phyloP scores from a whole-genome alignment of 2,888 invertebrate genomes.

The Caenorhabditis plicata region DNA sequence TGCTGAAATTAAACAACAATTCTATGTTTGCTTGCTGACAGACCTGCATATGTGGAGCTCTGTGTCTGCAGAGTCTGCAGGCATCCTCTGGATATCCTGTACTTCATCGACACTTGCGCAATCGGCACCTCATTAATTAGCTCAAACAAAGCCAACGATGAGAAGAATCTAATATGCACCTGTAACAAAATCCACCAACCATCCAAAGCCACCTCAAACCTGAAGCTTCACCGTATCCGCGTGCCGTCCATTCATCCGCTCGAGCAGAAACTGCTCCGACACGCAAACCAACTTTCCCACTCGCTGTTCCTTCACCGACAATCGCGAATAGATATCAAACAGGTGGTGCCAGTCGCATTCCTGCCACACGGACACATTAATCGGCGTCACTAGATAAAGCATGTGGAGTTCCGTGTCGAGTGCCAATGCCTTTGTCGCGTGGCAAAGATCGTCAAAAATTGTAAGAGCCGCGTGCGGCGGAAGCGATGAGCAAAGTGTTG shows the following conservation, averaged over 20 bases:
- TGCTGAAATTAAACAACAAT: conserved; percentile 72
- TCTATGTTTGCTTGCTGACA: conserved; percentile 1
- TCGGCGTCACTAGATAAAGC: conserved; percentile 91
- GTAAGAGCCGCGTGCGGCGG: conserved; percentile 89
- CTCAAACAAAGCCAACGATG: conserved; percentile 86
- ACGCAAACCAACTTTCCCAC: conserved; percentile 88
- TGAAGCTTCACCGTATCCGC: not conserved
- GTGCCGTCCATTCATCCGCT: conserved; percentile 69
- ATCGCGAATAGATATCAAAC: conserved; percentile 80
- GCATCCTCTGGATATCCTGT: conserved; percentile 83
- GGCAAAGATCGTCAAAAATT: conserved; percentile 84
- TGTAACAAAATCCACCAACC: too few relatives aligned
- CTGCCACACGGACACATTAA: conserved; percentile 78
- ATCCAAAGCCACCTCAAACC: conserved; percentile 1
- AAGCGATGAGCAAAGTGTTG: conserved; percentile 87
- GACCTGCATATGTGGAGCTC: conserved; percentile 89
- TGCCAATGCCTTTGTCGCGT: conserved; percentile 85
- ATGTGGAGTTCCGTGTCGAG: conserved; percentile 91
- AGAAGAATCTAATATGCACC: conserved; percentile 68
- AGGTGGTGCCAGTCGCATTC: conserved; percentile 75
- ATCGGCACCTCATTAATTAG: conserved; percentile 87
- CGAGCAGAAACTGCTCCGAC: conserved; percentile 78
- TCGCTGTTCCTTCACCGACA: conserved; percentile 79
- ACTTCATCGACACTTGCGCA: conserved; percentile 74
- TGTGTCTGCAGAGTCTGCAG: conserved; percentile 91